Conservation (phyloP, 2,113 vertebrate genomes). For the Petrocephalus zakoni region DNA sequence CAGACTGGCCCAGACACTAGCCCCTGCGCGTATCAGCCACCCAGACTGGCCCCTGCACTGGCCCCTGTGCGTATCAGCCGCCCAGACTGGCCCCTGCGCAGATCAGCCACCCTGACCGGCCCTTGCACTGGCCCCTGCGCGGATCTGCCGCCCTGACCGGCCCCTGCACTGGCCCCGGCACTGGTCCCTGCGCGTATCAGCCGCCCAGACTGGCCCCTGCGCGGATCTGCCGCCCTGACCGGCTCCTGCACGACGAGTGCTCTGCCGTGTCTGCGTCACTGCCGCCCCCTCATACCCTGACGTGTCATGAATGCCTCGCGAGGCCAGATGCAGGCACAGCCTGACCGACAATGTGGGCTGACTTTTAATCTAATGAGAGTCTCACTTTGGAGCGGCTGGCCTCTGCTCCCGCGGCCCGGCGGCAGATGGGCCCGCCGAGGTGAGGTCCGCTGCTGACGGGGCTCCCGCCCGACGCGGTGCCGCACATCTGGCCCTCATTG, state of each 20-base stretch:
- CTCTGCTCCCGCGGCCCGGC: not conserved
- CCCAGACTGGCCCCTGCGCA: no score
- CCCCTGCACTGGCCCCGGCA: no score
- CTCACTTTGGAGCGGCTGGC: not conserved
- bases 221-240: not conserved
- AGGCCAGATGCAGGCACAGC: not conserved
- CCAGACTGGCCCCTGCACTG: no score
- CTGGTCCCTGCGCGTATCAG: no score
- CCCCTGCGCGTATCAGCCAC: no score
- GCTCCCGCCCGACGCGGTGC: not conserved
- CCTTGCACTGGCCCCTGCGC: no score
- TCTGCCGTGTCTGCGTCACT: not conserved
- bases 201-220: not conserved
- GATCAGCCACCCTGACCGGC: no score
- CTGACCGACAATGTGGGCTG: not conserved
- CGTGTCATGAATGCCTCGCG: not conserved
- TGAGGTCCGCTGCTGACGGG: not conserved
- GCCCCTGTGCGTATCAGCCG: no score
- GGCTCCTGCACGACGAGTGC: not conserved
- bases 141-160: no score
- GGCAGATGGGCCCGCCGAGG: not conserved
- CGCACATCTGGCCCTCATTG: conserved; percentile 7
- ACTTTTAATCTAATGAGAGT: not conserved
- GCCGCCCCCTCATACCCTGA: not conserved
- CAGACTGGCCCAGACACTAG: no score